Percentiles rank a stretch among this genome's conserved stretches.
These are phyloP conservation scores for Ditylenchus dipsaci DNA, from an alignment of 1,140 invertebrate species.

Conservation along the genomic window DNA sequence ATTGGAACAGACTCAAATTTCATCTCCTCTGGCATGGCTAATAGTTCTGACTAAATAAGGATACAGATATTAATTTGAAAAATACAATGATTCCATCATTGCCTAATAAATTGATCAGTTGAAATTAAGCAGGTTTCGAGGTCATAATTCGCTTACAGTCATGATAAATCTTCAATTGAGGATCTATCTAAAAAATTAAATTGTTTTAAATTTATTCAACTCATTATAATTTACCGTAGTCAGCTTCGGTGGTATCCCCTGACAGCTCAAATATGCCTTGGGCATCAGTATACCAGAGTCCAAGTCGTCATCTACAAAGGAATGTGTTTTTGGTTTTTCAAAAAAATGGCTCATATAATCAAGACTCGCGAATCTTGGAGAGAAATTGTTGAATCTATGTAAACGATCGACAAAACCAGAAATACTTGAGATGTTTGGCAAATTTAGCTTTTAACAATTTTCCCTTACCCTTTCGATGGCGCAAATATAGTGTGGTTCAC, in stretches of 20 bases:
- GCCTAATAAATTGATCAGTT: constrained; percentile 40
- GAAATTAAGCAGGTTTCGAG: no score
- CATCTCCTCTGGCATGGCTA: constrained; percentile 57
- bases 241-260: constrained; percentile 50
- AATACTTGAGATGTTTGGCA: no score
- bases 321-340: no score
- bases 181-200: constrained; percentile 46
- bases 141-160: constrained; percentile 12
- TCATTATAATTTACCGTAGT: constrained; percentile 33
- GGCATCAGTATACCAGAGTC: constrained; percentile 48
- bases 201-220: background rate
- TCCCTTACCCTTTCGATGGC: no score
- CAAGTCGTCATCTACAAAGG: constrained; percentile 45
- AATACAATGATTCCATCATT: constrained; percentile 54
- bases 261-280: constrained; percentile 45
- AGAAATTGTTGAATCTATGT: no score
- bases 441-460: no score
- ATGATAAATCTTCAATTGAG: constrained; percentile 52
- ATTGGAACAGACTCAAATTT: constrained; percentile 58
- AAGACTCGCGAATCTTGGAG: no score
- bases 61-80: background rate
- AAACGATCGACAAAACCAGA: no score
- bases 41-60: constrained; percentile 12
- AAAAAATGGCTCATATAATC: no score
- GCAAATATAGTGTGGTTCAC: no score